Evolutionary conservation across 2,113 vertebrate genomes (phyloP), one percentile per base, ranked within the genome.

Genomic region (Leucosticte australis): DNA sequence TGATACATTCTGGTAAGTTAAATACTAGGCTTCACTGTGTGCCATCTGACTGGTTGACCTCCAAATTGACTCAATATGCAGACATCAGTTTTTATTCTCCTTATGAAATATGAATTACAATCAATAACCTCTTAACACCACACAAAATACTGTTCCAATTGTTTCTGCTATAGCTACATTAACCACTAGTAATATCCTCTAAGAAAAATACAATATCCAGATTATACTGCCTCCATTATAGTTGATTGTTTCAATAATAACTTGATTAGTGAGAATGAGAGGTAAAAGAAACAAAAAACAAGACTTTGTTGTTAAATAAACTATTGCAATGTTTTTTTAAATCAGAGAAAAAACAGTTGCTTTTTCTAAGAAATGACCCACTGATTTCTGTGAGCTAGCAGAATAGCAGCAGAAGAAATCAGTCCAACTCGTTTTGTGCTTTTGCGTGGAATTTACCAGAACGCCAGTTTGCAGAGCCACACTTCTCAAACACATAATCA

Each of bases 401-500:
- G 68, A 83, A 26, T 3, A 80, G 88, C 77, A 89, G 50, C 82
- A 53, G 37, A 15, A 95, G 35, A 91, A 95, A 92, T 70, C 55
- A 83, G 57, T 57, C 80, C 83, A 95, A 80, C 52, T 79, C 7
- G 0, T 87, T 92, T 91, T 83, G 65, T 92, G 42, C 87, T 94
- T 65, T 53, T 87, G 63, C 3, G 0, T 77, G 87, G 91, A 95
- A 94, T 95, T 95, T 95, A 92, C 55, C 91, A 63, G 81, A 95
- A 94, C 0, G 0, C n/a, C 87, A 82, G 70, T 69, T 73, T 88
- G 84, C 70, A 94, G 89, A 95, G 70, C 67, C 49, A 76, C 59
- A 65, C 78, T 95, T 96, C 79, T 82, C 69, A 95, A 95, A 89
- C 94, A 94, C 89, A 87, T 89, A 91, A 95, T 94, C 87, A 95